Base-by-base conservation (phyloP, 2,888 invertebrate species). In the Pelosia muscerda region DNA sequence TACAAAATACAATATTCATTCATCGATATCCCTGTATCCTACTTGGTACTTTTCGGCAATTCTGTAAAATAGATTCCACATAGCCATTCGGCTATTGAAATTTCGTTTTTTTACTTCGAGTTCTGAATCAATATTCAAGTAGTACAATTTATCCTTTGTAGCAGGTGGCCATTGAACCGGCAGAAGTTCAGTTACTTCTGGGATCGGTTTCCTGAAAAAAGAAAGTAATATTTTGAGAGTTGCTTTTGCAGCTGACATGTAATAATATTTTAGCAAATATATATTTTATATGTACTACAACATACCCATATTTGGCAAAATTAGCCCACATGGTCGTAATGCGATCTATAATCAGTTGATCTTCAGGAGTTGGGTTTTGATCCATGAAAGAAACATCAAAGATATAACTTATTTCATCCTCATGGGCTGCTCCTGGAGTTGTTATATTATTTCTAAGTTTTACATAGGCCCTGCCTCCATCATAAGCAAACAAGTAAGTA, bases 281-380 rank as follows among this genome's bases (percentile, higher is more conserved):
- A 31, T 2, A 31, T 31, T 22, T 34, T 9, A 11, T 26, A 38
- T 42, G 34, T 34, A 34, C 13, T n/a, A n/a, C n/a, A n/a, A 77
- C 82, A 8, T 83, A 88, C 89, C 86, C 84, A 63, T 80, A 83
- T 81, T 88, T 90, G 13, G 78, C 88, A 74, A 88, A 88, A 73
- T 89, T 89, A 4, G 85, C 69, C 89, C 89, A 89, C 53, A 89
- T 62, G 5, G 85, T 82, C 6, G 88, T 88, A 19, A 89, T 76
- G 13, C 81, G 81, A 60, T 89, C 86, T 31, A 89, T 83, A 5
- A 84, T 72, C 2, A 84, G 66, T 71, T 85, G 85, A 67, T 89
- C 89, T 60, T 82, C 78, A 19, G 75, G 67, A 1, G 78, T 73
- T 2, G 83, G 81, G n/a, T 73, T 71, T 8, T 79, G 73, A 6